Evolutionary conservation across 2,797 vertebrate genomes (phyloP), one percentile per base, ranked within the genome.

Genomic region (Pachyuromys duprasi): DNA sequence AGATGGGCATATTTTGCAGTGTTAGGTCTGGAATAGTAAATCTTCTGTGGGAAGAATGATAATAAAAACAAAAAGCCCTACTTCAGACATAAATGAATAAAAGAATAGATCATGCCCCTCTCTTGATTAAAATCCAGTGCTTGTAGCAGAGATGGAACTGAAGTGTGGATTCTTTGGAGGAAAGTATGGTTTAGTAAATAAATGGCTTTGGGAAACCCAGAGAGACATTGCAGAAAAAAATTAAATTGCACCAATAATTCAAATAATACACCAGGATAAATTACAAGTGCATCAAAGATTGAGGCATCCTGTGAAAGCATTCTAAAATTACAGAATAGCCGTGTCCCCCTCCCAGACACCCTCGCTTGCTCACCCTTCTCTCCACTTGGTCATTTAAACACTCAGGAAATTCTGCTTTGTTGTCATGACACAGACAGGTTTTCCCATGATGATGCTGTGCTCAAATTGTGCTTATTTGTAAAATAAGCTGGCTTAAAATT

Each of bases 61-160:
- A 75, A 95, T 86, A 89, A 91, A 55, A 93, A 62, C 84, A 89
- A 76, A 93, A 93, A 36, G 42, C 39, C 49, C 74, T 62, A 42
- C 70, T 87, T 91, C 72, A 86, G 69, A 84, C 22, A 62, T 60
- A 86, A 94, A 91, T 80, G 49, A 83, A 74, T 95, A 62, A 91
- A 79, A 95, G 83, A 89, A 83, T 70, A 72, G 88, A 90, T 80
- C 82, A 24, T 33, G 62, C 20, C 83, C 82, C 3, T 57, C 36
- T 70, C 57, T 95, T 55, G 39, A 93, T 80, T 91, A 86, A 84
- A 93, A 89, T 67, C 84, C 79, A 95, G 12, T 36, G 33, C 57
- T 42, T 67, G 12, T 55, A 57, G 15, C 36, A 3, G 57, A 28
- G 84, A 69, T 62, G 72, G 33, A 62, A 74, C 33, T 26, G 28